Conservation (phyloP, 1,140 invertebrate species). For the Euura saliciscinereae region DNA sequence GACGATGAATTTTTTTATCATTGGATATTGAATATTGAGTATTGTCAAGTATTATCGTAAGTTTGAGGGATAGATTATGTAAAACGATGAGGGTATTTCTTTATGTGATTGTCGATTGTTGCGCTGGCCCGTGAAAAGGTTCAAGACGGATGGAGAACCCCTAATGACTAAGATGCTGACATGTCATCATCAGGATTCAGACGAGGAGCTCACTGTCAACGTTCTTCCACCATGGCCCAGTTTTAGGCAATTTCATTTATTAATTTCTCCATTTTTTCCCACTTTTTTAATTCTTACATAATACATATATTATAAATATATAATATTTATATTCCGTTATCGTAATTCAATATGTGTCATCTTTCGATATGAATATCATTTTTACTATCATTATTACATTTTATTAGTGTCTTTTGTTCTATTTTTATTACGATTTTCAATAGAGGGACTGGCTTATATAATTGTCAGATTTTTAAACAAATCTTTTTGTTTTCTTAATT, state of each 20-base stretch:
- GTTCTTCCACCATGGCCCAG: constrained; percentile 60
- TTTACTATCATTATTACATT: not conserved
- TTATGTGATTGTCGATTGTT: constrained; percentile 53
- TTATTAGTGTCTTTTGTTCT: not conserved
- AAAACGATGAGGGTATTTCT: constrained; percentile 22
- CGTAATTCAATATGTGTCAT: not conserved
- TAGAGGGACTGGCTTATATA: not conserved
- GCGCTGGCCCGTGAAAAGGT: constrained; percentile 57
- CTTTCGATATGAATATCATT: constrained; percentile 8
- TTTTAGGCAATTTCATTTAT: constrained; percentile 63
- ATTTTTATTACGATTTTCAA: not conserved
- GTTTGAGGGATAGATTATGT: constrained; percentile 8
- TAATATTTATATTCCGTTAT: constrained; percentile 26
- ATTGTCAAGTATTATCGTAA: not conserved
- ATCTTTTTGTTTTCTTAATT: not conserved
- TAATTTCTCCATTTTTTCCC: constrained; percentile 38
- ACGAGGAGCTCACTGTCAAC: constrained; percentile 60
- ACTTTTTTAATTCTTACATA: constrained; percentile 29
- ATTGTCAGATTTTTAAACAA: not conserved
- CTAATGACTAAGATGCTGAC: constrained; percentile 50
- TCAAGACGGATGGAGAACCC: constrained; percentile 58
- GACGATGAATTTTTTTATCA: not conserved
- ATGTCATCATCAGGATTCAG: constrained; percentile 54
- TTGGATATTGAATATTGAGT: no score
- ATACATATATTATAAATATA: not conserved